Conservation (phyloP, 2,888 invertebrate genomes). For the Odontocerum albicorne region DNA sequence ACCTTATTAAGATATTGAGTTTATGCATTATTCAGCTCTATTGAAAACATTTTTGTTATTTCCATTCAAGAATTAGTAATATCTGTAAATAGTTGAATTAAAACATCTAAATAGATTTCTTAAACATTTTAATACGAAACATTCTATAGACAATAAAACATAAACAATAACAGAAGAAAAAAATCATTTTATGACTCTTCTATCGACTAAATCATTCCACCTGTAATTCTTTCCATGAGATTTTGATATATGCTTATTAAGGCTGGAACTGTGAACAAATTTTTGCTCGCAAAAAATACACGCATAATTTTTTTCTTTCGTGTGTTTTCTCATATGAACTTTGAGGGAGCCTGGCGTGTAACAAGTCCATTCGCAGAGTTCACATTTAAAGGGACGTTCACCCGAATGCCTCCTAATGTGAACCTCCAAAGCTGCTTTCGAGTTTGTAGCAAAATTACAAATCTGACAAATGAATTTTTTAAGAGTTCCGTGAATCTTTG, state of each 20-base stretch:
- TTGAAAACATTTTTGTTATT: too few species aligned
- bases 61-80: too few species aligned
- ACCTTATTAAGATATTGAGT: too few species aligned
- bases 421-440: slow-evolving; percentile 48
- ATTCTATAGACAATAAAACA: too few species aligned
- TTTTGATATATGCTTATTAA: slow-evolving; percentile 52
- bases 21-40: too few species aligned
- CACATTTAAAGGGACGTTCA: slow-evolving; percentile 49
- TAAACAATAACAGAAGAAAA: not conserved
- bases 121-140: too few species aligned
- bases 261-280: slow-evolving; percentile 51
- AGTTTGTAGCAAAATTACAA: slow-evolving; percentile 48
- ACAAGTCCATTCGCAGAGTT: slow-evolving; percentile 43
- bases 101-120: too few species aligned
- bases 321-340: slow-evolving; percentile 50
- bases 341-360: slow-evolving; percentile 43
- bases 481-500: slow-evolving; percentile 45
- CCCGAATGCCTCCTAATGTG: slow-evolving; percentile 53
- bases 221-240: slow-evolving; percentile 1
- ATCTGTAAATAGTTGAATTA: too few species aligned
- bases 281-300: slow-evolving; percentile 49
- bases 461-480: slow-evolving; percentile 39
- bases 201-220: slow-evolving; percentile 1
- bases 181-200: slow-evolving; percentile 4
- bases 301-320: slow-evolving; percentile 49